A percentile compares a stretch with the other conserved stretches of the same genome.
These are phyloP conservation scores for Oscheius myriophilus DNA, from an alignment of 2,888 invertebrate species.

Conservation along the genomic window DNA sequence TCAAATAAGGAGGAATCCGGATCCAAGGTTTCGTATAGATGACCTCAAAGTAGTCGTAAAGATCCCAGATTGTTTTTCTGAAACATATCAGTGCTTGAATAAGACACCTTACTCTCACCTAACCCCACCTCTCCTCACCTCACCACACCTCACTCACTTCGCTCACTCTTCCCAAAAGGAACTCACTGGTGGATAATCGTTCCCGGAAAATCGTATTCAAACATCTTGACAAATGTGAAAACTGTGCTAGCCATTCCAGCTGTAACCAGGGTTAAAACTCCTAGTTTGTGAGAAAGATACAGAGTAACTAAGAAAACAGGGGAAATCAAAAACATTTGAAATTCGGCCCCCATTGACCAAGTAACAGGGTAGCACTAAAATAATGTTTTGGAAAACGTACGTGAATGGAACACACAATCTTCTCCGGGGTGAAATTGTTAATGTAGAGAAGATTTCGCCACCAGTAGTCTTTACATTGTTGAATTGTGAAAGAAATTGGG, in stretches of 20 bases:
- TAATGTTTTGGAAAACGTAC: too few relatives aligned
- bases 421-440: slow-evolving; percentile 9
- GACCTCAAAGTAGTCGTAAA: not conserved
- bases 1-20: slow-evolving; percentile 71
- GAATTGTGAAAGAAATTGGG: not conserved
- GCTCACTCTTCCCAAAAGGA: too few relatives aligned
- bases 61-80: too few relatives aligned
- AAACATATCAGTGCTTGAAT: too few relatives aligned
- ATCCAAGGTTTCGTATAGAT: slow-evolving; percentile 38
- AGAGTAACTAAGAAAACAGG: slow-evolving; percentile 1
- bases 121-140: too few relatives aligned
- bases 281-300: slow-evolving; percentile 1
- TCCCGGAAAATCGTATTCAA: too few relatives aligned
- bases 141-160: too few relatives aligned
- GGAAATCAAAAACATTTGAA: slow-evolving; percentile 9
- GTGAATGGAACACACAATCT: too few relatives aligned
- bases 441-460: slow-evolving; percentile 16
- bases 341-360: slow-evolving; percentile 10
- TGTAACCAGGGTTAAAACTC: not conserved
- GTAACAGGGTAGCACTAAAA: slow-evolving; percentile 12
- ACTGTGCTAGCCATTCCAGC: too few relatives aligned
- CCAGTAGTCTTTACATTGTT: slow-evolving; percentile 11
- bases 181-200: too few relatives aligned
- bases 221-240: too few relatives aligned
- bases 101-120: too few relatives aligned